Base-by-base conservation (phyloP, 1,140 invertebrate genomes). In the Cydia splendana region DNA sequence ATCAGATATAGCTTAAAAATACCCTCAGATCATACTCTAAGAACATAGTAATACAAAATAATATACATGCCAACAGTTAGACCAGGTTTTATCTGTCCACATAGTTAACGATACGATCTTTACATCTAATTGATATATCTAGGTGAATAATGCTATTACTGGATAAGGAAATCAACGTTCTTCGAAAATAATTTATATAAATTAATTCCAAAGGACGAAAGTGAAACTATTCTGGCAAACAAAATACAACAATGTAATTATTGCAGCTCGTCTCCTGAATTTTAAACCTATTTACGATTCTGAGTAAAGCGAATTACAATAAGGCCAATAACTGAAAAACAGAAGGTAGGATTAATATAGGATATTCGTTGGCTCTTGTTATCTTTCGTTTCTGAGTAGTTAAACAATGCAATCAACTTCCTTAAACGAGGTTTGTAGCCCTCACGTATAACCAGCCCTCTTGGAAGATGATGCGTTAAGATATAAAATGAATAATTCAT, bases 401-500 rank as follows among this genome's bases (percentile, higher is more conserved):
- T 2, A 10, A 24, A 62, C 57, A 62, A 62, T 62, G 57, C 57
- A 62, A 62, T 62, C 20, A 62, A 62, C 18, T 62, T 62, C 57
- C 57, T 62, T 62, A 24, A 62, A 62, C 18, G 20, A 62, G 57
- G 57, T 62, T 62, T 62, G 57, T 62, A 62, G 57, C 9, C 18
- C 57, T 24, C 57, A 62, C 57, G 57, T 62, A 62, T 62, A 10
- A 62, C 24, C 57, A 62, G 57, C 57, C 57, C 57, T 62, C 57
- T 51, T 15, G 53, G 53, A 57, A 57, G 53, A 24, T 62, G 20
- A n/a, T 62, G 15, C 9, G 20, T 24, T 10, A 10, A 62, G 57
- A 62, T 62, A 62, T 62, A n/a, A 24, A 62, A 62, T 62, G 9
- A 62, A 62, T 62, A 62, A 62, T 62, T 62, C 57, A 62, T 24